Percentiles rank a stretch among this genome's conserved stretches.
phyloP scores from a whole-genome alignment of 1,140 invertebrate genomes.

The Homalodisca vitripennis region DNA sequence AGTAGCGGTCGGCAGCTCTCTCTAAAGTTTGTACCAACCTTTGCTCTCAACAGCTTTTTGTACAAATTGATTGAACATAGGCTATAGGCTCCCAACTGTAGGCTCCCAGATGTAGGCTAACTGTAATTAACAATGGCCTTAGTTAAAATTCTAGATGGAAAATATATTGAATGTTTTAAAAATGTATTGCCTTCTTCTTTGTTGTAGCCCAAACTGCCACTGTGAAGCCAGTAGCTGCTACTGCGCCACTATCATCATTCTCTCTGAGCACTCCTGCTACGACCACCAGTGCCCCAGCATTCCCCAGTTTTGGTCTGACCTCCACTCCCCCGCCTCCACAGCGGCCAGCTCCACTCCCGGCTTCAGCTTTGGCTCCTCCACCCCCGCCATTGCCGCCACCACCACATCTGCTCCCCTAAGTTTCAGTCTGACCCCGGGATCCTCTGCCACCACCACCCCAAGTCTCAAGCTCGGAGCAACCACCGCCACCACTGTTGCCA shows the following conservation, averaged over 20 bases:
- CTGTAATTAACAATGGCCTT: no score
- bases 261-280: constrained; percentile 8
- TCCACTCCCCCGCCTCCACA: constrained; percentile 45
- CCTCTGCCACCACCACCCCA: not conserved
- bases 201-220: constrained; percentile 13
- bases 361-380: constrained; percentile 19
- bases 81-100: no score
- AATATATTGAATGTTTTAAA: no score
- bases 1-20: no score
- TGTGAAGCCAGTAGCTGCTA: constrained; percentile 19
- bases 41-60: no score
- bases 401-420: not conserved
- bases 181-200: no score
- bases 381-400: constrained; percentile 44
- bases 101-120: no score
- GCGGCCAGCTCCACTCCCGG: constrained; percentile 44
- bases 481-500: constrained; percentile 48
- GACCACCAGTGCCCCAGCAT: constrained; percentile 38
- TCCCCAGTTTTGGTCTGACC: not conserved
- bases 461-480: constrained; percentile 27
- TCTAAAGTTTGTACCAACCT: no score
- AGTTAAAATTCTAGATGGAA: no score
- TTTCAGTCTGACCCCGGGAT: not conserved
- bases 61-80: no score
- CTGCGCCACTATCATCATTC: constrained; percentile 4